phyloP scores from a whole-genome alignment of 2,113 vertebrate species.

The Leiothrix lutea region DNA sequence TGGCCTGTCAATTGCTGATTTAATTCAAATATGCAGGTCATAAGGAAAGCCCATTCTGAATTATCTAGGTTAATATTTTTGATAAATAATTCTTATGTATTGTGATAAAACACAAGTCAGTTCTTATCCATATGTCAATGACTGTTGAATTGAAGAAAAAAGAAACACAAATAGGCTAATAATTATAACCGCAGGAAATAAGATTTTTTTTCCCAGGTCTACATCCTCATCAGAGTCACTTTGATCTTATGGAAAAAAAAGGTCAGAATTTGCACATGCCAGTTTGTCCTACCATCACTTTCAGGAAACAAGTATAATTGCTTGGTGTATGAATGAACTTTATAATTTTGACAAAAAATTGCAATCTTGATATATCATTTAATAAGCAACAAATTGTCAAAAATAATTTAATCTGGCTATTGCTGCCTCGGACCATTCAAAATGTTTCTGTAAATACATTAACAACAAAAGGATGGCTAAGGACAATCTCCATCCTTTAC shows the following conservation, averaged over 20 bases:
- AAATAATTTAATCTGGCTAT: not conserved
- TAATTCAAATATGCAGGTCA: not conserved
- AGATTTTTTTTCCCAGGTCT: not conserved
- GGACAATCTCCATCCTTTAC: not conserved
- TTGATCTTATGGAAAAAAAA: not conserved
- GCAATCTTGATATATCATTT: not conserved
- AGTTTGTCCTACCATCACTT: not conserved
- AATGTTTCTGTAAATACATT: not conserved
- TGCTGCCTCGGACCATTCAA: not conserved
- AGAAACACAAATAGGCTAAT: not conserved
- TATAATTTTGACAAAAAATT: not conserved
- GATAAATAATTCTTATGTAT: not conserved
- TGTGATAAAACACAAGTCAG: not conserved
- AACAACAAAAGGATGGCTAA: not conserved
- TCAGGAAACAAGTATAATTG: not conserved
- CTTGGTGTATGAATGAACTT: not conserved
- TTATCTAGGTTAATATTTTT: not conserved
- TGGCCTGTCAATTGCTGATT: not conserved
- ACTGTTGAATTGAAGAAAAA: not conserved
- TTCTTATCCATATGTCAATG: not conserved
- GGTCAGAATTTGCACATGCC: not conserved
- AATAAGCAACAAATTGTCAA: not conserved
- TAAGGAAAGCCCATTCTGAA: not conserved
- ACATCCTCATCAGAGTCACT: not conserved
- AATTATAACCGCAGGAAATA: not conserved